Evolutionary conservation across 1,140 invertebrate species (phyloP).

Genomic region (Papilio machaon): DNA sequence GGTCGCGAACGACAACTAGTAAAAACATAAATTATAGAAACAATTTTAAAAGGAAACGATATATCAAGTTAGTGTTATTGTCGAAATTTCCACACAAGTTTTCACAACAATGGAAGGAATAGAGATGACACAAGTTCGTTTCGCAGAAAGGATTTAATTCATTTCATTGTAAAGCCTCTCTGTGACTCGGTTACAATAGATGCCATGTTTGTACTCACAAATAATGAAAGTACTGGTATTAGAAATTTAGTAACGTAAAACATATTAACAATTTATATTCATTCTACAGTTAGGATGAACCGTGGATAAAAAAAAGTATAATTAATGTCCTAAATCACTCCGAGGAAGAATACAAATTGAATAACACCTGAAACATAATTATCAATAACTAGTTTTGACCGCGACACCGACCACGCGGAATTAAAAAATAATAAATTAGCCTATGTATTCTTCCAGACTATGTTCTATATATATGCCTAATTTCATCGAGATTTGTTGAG

Average conservation of each 20-base stretch:
- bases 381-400: too few relatives aligned
- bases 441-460: too few relatives aligned
- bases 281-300: too few relatives aligned
- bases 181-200: conserved; percentile 1
- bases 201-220: neutral
- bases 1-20: neutral
- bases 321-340: too few relatives aligned
- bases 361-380: too few relatives aligned
- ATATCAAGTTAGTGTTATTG: neutral
- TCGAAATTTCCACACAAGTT: conserved; percentile 15
- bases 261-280: neutral
- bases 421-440: too few relatives aligned
- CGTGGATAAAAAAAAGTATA: too few relatives aligned
- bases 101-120: neutral
- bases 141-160: conserved; percentile 6
- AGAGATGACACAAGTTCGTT: conserved; percentile 12
- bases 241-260: neutral
- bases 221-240: neutral
- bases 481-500: too few relatives aligned
- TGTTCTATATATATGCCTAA: too few relatives aligned
- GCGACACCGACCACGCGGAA: too few relatives aligned
- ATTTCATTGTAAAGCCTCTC: neutral
- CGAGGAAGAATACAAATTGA: too few relatives aligned
- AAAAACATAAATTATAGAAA: neutral
- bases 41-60: conserved; percentile 11